Base-by-base conservation (phyloP, 2,888 invertebrate species). In the Nipponacmea schrenckii region DNA sequence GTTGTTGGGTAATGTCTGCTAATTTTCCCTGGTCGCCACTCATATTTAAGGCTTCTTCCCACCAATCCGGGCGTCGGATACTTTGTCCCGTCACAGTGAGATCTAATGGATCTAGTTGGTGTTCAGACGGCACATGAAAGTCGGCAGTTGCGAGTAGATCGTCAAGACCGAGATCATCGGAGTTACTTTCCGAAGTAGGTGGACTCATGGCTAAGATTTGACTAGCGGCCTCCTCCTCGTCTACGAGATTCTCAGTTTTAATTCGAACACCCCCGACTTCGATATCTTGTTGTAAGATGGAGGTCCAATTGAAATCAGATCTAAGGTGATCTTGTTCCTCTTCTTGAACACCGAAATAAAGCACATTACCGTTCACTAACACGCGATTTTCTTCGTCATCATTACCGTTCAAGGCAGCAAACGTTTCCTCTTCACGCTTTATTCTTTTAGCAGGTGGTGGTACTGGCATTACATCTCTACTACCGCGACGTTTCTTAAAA, bases 401-500 rank as follows among this genome's bases (percentile, higher is more conserved):
- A 27, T 70, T 74, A 44, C 72, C 71, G 46, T 72, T 71, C n/a
- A 73, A 74, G 27, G 77, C 74, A 17, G 75, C 73, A 27, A 77
- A 79, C 48, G 76, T 77, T 46, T 83, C 81, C 4, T 80, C 79
- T 45, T 85, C 85, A 17, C 75, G 75, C 74, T 84, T 85, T 63
- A 84, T 77, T 67, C 80, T 77, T 66, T 81, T 83, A 31, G 80
- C 62, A 48, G 81, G 79, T 17, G 74, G 67, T 12, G 80, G 77
- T 62, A 78, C 71, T 8, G 81, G 78, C 17, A 78, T 79, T 17
- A 74, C 76, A 50, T 85, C 84, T 1, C 84, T 76, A 74, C 83
- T 83, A 69, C 79, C 80, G 45, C 91, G 91, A 82, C 91, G 91
- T 89, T 91, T 91, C 79, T 91, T 91, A 77, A 91, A 90, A 66